These are phyloP conservation scores for Urocitellus parryii DNA, from an alignment of 2,113 vertebrate species.

Conservation along the genomic window DNA sequence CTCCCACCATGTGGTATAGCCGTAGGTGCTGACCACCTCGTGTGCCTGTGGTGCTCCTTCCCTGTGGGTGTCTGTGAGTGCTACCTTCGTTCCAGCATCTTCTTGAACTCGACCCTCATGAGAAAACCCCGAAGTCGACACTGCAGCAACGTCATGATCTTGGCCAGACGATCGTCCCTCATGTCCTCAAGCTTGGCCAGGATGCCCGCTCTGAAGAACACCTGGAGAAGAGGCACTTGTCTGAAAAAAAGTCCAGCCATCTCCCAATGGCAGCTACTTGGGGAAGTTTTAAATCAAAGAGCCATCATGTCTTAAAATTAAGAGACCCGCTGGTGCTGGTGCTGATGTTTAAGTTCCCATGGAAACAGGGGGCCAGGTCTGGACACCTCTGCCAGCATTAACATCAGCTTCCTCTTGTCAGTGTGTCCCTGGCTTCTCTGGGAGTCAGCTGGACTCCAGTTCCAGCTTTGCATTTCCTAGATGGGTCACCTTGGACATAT, in stretches of 20 bases:
- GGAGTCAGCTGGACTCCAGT: not conserved
- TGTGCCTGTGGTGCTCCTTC: not conserved
- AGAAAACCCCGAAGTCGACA: slow-evolving; percentile 85
- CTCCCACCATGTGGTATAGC: not conserved
- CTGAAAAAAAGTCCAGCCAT: not conserved
- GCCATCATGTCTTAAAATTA: not conserved
- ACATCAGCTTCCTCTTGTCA: not conserved
- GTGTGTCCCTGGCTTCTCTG: not conserved
- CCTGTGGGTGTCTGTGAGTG: not conserved
- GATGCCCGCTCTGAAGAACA: slow-evolving; percentile 87
- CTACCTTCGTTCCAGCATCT: slow-evolving; percentile 85
- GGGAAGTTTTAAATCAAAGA: not conserved
- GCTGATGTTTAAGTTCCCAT: not conserved
- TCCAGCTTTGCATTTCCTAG: not conserved
- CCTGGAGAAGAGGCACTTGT: slow-evolving; percentile 59
- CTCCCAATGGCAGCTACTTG: not conserved
- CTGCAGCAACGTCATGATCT: slow-evolving; percentile 85
- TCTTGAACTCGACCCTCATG: slow-evolving; percentile 85
- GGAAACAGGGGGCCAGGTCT: not conserved
- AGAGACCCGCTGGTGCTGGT: not conserved
- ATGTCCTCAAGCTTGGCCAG: slow-evolving; percentile 87
- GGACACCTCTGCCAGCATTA: not conserved
- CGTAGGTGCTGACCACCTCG: not conserved
- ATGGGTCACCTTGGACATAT: not conserved
- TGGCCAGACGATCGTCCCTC: slow-evolving; percentile 83